Conservation (phyloP, 2,888 invertebrate species). For the Camponotus fellah region DNA sequence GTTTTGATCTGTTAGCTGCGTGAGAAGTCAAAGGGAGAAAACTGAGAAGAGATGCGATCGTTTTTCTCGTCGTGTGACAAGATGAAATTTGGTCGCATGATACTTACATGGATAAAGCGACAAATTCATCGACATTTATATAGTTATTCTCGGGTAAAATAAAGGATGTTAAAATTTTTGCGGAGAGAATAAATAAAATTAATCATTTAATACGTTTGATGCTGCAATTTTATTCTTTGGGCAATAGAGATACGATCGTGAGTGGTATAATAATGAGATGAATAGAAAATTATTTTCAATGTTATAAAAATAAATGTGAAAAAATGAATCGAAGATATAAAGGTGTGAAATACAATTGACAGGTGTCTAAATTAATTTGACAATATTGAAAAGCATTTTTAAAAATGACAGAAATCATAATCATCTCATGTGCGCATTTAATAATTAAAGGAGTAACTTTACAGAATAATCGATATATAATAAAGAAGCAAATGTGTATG, state of each 20-base stretch:
- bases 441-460: not conserved
- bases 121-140: not conserved
- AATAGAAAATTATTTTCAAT: not conserved
- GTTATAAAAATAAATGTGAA: not conserved
- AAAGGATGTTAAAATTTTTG: not conserved
- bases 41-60: not conserved
- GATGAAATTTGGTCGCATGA: not conserved
- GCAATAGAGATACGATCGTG: not conserved
- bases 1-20: not conserved
- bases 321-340: not conserved
- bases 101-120: not conserved
- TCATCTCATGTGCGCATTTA: not conserved
- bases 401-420: not conserved
- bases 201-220: conserved; percentile 2
- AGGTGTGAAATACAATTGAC: not conserved
- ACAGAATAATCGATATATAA: not conserved
- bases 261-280: not conserved
- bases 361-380: not conserved
- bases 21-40: not conserved
- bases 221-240: not conserved
- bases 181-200: not conserved
- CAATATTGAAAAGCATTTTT: not conserved
- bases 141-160: not conserved
- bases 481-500: not conserved
- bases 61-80: not conserved